Evolutionary conservation across 2,797 vertebrate genomes (phyloP), one percentile per base, ranked within the genome.

Genomic region (Phrynocephalus forsythii): DNA sequence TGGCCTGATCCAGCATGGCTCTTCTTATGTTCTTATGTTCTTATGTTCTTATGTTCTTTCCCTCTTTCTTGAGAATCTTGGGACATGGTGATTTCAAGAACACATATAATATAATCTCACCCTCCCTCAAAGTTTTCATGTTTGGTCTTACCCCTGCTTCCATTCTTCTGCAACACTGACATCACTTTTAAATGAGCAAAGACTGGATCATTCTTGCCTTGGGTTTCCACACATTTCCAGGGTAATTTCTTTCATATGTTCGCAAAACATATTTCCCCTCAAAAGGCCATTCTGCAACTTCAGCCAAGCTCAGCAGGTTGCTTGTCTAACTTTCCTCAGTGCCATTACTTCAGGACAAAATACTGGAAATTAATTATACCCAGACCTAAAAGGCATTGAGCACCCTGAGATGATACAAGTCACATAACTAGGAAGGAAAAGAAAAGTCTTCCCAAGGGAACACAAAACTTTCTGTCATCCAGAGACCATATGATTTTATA

Each of bases 171-270:
- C 82, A 88, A 75, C 60, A 44, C 86, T 75, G 6, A 89, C 83
- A 85, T 91, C 67, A 84, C 60, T 83, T 73, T 86, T 83, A 80
- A 0, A 0, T 86, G 91, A 94, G 87, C 82, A 93, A 91, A 66
- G 33, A 84, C 90, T 93, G 79, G 38, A 3, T 67, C 72, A 20
- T 72, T 77, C 83, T 89, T 63, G n/a, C 24, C 6, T 82, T 91
- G 88, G 91, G 85, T 44, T 91, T 90, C 0, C 0, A 28, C 87
- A 89, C 84, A 5, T 81, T 87, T 78, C 91, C 69, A 78, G 50
- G 28, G 84, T 80, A 92, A 92, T 90, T 89, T 82, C 16, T 22
- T 63, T 78, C 33, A 20, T 48, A 52, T 84, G 75, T 91, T 89
- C 88, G 83, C 1, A 81, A 52, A 8, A 44, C 33, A 82, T 52